Base-by-base conservation (phyloP, 2,113 vertebrate species). In the Upupa epops region DNA sequence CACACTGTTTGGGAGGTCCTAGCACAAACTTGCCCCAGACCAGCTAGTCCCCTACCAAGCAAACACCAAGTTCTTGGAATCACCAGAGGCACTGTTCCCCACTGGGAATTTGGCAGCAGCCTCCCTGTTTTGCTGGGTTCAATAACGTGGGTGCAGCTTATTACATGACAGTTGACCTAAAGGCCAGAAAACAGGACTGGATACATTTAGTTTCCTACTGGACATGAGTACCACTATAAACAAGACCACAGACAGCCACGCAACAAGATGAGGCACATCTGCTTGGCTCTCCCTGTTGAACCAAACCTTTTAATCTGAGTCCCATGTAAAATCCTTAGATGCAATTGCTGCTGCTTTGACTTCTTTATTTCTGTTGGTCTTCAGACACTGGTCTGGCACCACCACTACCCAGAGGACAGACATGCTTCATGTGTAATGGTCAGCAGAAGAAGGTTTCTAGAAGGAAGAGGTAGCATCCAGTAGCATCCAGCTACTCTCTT, bases 141-240 rank as follows among this genome's bases (percentile, higher is more conserved):
- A 64, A 48, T 42, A 91, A 56, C 66, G 63, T 16, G 70, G 86
- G 84, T 52, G 49, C 58, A 78, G 74, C 60, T 59, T 52, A n/a
- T 56, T 51, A 32, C 61, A 34, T n/a, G 15, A 66, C 81, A 75
- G 10, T 8, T 49, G 37, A 54, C 61, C 58, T 78, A 48, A 25
- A 9, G n/a, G 81, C 26, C 45, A 78, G 49, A 60, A 88, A 71
- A 52, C 31, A 82, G 49, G 29, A 78, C 34, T 87, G 78, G 85
- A 79, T 85, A 79, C n/a, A 36, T 40, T 93, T 72, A 87, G 63
- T 76, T 79, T 87, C 59, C 65, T 63, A 66, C 85, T 83, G 82
- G 92, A 88, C 72, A 73, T 7, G 19, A 64, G 72, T 29, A 88
- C n/a, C 74, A 19, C 60, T 83, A 26, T 34, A 59, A 80, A 73